A percentile compares a stretch with the other conserved stretches of the same genome.
Conservation (phyloP, 2,797 vertebrate genomes). For the Oryzias sinensis region DNA sequence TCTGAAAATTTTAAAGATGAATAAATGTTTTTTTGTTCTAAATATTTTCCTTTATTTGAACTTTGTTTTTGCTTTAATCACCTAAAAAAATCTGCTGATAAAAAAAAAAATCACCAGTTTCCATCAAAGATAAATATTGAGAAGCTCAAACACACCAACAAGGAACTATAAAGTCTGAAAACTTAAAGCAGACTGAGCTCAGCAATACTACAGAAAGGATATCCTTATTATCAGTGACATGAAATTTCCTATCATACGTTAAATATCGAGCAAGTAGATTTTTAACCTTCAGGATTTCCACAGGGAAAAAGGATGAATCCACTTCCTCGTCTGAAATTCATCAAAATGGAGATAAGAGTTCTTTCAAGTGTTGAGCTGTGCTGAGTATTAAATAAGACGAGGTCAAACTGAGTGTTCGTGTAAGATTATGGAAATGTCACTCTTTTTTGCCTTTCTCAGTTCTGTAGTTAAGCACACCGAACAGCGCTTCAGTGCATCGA, state of each 20-base stretch:
- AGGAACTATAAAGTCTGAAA: slow-evolving; percentile 1
- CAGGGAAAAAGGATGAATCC: slow-evolving; percentile 51
- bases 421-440: slow-evolving; percentile 76
- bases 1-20: no score
- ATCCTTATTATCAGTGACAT: slow-evolving; percentile 49
- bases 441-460: slow-evolving; percentile 43
- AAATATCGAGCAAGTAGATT: slow-evolving; percentile 63
- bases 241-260: slow-evolving; percentile 58
- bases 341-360: slow-evolving; percentile 71
- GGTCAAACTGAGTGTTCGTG: slow-evolving; percentile 66
- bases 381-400: slow-evolving; percentile 71
- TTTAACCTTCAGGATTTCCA: slow-evolving; percentile 64
- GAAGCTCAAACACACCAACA: slow-evolving; percentile 13
- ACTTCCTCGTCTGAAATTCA: slow-evolving; percentile 65
- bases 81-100: background rate
- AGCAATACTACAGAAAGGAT: slow-evolving; percentile 25
- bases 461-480: slow-evolving; percentile 34
- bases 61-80: no score
- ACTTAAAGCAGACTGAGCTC: slow-evolving; percentile 10
- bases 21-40: background rate
- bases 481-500: slow-evolving; percentile 42
- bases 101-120: background rate
- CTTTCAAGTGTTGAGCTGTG: slow-evolving; percentile 69
- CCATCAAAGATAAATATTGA: slow-evolving; percentile 17
- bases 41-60: background rate